Percentiles rank a stretch among this genome's conserved stretches.
Conservation (phyloP, 2,888 invertebrate genomes). For the Apodemia duryi region DNA sequence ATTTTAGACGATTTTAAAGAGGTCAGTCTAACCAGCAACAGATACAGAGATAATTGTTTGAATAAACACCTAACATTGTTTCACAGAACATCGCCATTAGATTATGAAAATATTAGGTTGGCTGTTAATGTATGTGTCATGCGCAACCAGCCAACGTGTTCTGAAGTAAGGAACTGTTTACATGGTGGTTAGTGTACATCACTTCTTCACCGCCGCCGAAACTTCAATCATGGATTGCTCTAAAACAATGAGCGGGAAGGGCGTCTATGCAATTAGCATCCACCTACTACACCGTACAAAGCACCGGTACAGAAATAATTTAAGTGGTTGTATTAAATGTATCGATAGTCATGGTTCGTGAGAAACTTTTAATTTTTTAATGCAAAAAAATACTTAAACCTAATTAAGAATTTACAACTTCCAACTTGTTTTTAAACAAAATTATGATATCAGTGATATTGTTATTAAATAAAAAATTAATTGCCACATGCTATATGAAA, state of each 20-base stretch:
- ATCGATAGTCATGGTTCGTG: constrained; percentile 50
- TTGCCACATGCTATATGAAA: too few relatives aligned
- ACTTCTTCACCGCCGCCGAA: constrained; percentile 61
- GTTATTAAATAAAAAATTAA: too few relatives aligned
- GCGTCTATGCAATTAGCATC: constrained; percentile 74
- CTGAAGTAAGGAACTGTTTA: constrained; percentile 61
- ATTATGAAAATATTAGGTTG: constrained; percentile 79
- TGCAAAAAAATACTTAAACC: neutral
- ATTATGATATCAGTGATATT: too few relatives aligned
- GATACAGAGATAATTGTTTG: constrained; percentile 71
- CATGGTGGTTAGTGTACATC: constrained; percentile 67
- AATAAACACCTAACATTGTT: constrained; percentile 72
- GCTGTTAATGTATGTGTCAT: constrained; percentile 78
- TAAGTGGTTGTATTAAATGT: constrained; percentile 58
- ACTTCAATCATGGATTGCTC: constrained; percentile 77
- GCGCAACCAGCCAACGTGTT: constrained; percentile 57
- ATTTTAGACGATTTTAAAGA: constrained; percentile 73
- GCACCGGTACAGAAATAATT: constrained; percentile 51
- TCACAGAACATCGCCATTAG: constrained; percentile 79
- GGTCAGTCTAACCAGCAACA: constrained; percentile 74
- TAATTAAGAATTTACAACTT: too few relatives aligned
- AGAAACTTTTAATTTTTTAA: constrained; percentile 37
- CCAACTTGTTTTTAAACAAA: too few relatives aligned
- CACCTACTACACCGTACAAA: constrained; percentile 67
- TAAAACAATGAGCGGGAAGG: constrained; percentile 77